Evolutionary conservation across 2,797 vertebrate genomes (phyloP), one percentile per base, ranked within the genome.

Genomic region (Mus spretus): DNA sequence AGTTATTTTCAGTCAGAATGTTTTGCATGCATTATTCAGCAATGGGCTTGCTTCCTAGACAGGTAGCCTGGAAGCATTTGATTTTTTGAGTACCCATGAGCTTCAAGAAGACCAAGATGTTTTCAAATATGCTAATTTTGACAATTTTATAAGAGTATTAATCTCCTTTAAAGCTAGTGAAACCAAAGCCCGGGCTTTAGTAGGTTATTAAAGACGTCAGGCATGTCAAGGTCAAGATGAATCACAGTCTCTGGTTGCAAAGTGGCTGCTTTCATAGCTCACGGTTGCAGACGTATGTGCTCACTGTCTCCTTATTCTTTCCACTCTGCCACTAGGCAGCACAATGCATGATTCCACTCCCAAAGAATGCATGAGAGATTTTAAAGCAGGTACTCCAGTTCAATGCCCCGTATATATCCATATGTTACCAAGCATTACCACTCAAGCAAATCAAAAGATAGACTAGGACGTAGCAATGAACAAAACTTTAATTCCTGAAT

Each of bases 71-170:
- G 59, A 34, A 92, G 93, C 24, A 55, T 2, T 31, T 53, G 78
- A 11, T 59, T 22, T 59, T 85, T 81, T n/a, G 28, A 90, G 55
- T 89, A 61, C 10, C n/a, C 20, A 6, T 86, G 50, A 59, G 53
- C 74, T 34, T 67, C 44, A 28, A 26, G 74, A 72, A 96, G 53
- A 90, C 50, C 12, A 34, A 79, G 67, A 65, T 86, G 50, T 53
- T 96, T 93, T 92, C 89, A 93, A 59, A 74, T 74, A 86, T 44
- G 44, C 61, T 89, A 70, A 96, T 93, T 93, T 95, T 81, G 67
- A 93, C 24, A 83, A n/a, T 61, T 20, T 26, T 47, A 10, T 82
- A 22, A 91, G 65, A 37, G 44, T 47, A 83, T 59, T 79, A 70
- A 93, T 57, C 40, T 70, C 91, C 89, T 89, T 95, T 70, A 92